Percentiles rank a stretch among this genome's conserved stretches.
These are phyloP conservation scores for Falco naumanni DNA, from an alignment of 2,797 vertebrate species.

Conservation along the genomic window DNA sequence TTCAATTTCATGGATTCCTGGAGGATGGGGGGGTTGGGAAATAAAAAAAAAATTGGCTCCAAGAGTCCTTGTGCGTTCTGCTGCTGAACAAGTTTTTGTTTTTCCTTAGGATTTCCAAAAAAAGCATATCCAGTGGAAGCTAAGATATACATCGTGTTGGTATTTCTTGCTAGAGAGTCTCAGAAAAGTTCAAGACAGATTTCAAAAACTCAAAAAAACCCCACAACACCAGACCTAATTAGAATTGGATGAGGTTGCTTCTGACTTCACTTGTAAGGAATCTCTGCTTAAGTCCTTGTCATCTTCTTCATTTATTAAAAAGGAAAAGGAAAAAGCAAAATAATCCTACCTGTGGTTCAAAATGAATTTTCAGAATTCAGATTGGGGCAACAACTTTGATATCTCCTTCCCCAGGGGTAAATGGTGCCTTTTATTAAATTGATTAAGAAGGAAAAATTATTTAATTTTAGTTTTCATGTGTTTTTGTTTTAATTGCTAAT, in stretches of 20 bases:
- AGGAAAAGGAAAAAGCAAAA: background rate
- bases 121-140: background rate
- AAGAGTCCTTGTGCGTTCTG: background rate
- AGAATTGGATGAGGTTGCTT: background rate
- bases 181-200: background rate
- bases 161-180: background rate
- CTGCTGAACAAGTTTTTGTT: background rate
- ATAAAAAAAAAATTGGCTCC: background rate
- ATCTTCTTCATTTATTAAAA: background rate
- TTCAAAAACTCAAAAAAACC: background rate
- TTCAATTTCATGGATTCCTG: background rate
- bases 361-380: conserved; percentile 18
- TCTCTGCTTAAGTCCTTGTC: background rate
- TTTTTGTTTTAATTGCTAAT: conserved; percentile 31
- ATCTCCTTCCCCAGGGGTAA: background rate
- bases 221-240: background rate
- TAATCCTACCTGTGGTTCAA: background rate
- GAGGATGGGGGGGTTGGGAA: no score
- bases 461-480: conserved; percentile 3
- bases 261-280: background rate
- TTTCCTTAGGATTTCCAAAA: background rate
- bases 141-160: background rate
- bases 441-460: conserved; percentile 20
- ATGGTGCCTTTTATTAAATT: conserved; percentile 2
- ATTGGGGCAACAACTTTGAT: background rate